Conservation (phyloP, 64 coral and sea anemone species). For the Dendrophyllia cribrosa region DNA sequence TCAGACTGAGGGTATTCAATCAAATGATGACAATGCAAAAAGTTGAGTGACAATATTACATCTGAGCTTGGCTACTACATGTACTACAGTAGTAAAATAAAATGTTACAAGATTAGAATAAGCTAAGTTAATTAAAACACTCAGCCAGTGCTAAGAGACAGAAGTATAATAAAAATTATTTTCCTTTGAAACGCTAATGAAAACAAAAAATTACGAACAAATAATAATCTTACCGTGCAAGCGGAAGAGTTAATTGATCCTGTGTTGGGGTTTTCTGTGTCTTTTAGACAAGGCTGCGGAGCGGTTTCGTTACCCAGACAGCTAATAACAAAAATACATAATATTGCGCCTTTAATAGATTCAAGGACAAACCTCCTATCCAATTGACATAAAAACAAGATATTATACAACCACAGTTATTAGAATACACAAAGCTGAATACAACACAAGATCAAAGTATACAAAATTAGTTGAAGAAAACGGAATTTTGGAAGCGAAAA, state of each 20-base stretch:
- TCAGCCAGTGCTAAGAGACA: background rate
- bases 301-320: slow-evolving; percentile 70
- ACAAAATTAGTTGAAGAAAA: background rate
- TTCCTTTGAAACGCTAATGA: background rate
- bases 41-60: background rate
- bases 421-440: background rate
- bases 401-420: background rate
- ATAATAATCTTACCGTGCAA: slow-evolving; percentile 44
- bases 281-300: slow-evolving; percentile 59
- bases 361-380: background rate
- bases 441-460: background rate
- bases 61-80: no score
- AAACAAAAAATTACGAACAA: background rate
- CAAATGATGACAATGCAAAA: background rate
- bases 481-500: background rate
- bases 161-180: no score
- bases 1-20: background rate
- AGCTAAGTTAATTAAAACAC: background rate
- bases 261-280: slow-evolving; percentile 44
- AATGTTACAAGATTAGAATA: background rate
- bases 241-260: slow-evolving; percentile 31
- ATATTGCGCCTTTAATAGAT: slow-evolving; percentile 12
- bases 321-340: slow-evolving; percentile 24
- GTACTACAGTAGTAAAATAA: no score
- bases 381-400: slow-evolving; percentile 33